Evolutionary conservation across 1,140 invertebrate species (phyloP), one percentile per base, ranked within the genome.

Genomic region (Helicoverpa armigera): DNA sequence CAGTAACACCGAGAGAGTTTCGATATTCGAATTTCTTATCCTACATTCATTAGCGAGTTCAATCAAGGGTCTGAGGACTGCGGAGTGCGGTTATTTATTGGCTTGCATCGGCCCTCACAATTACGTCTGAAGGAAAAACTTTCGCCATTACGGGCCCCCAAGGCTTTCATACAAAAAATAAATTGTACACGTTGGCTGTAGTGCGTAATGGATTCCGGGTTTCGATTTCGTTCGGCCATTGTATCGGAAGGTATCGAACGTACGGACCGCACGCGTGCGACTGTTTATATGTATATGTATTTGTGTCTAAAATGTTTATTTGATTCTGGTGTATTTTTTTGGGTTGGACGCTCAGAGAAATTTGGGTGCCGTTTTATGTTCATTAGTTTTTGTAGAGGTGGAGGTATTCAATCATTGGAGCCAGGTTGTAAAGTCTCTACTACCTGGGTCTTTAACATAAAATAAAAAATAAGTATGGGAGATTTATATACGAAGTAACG

Each of bases 41-140:
- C 92, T 91, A 90, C 91, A 91, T 94, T 93, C 93, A 94, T 94
- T 94, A 94, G 91, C 93, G 92, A 94, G 92, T 93, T 94, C 93
- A 94, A 94, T 92, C 92, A 94, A 92, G 87, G 89, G 89, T 85
- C 86, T 83, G 80, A 88, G 88, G 89, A 83, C 88, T 90, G 89
- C 79, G 88, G 89, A 83, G 88, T 90, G 90, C 79, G 92, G 91
- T 94, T 94, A 94, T 94, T 94, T 94, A 94, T 94, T 91, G 90
- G 92, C 89, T 90, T 84, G 83, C 89, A 92, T 91, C 89, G 89
- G 90, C 92, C 91, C 93, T 88, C 88, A 94, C 93, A 94, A 94
- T 94, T 94, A 94, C 92, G 85, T 81, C 84, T 86, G 87, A 91
- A 90, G 93, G 90, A 92, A 92, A 94, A 94, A 91, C 91, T 94